phyloP scores from a whole-genome alignment of 2,888 invertebrate species.

The Agelastica alni region DNA sequence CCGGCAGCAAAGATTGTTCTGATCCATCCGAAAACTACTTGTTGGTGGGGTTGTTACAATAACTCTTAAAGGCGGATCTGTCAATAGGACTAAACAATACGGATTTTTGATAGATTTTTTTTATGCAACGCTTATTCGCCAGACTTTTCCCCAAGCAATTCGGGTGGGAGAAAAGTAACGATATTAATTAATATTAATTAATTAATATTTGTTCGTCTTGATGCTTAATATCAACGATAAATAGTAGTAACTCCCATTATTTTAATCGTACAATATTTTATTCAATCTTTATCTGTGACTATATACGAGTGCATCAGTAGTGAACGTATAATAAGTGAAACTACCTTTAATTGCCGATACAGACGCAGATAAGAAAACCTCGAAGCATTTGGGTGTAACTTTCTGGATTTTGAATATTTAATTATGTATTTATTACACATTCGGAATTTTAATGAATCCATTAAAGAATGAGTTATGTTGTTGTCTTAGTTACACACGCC shows the following conservation, averaged over 20 bases:
- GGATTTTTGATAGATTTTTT: too few relatives aligned
- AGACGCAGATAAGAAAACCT: conserved; percentile 23
- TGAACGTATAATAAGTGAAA: conserved; percentile 19
- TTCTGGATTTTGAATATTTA: conserved; percentile 39
- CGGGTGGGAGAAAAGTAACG: too few relatives aligned
- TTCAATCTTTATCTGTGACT: neutral
- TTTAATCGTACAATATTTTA: neutral
- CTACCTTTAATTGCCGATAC: conserved; percentile 22
- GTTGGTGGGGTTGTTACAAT: too few relatives aligned
- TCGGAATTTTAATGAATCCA: conserved; percentile 41
- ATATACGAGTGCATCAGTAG: neutral
- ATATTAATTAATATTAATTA: too few relatives aligned
- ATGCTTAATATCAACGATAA: neutral
- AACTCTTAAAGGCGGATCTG: too few relatives aligned
- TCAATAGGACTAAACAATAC: too few relatives aligned
- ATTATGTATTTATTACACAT: conserved; percentile 35
- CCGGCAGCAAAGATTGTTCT: too few relatives aligned
- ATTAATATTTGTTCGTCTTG: too few relatives aligned
- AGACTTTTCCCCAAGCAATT: too few relatives aligned
- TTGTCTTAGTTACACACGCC: conserved; percentile 37
- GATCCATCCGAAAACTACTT: too few relatives aligned
- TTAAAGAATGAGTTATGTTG: conserved; percentile 40
- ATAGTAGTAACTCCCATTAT: too few relatives aligned
- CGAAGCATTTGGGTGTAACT: conserved; percentile 30
- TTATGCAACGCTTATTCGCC: too few relatives aligned